phyloP scores from a whole-genome alignment of 2,113 vertebrate species.

The Caranx ignobilis region DNA sequence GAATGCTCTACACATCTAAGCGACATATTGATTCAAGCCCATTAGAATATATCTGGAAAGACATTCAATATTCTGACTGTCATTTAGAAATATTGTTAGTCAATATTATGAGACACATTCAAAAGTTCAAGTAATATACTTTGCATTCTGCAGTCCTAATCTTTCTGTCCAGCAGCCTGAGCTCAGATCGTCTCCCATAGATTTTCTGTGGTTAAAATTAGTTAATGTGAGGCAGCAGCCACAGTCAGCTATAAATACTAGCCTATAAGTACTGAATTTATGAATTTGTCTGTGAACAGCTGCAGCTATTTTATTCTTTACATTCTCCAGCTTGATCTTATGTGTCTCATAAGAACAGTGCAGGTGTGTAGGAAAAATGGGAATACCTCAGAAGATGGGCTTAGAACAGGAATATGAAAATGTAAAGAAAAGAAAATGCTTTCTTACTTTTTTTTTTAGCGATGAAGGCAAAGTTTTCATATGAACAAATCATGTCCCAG shows the following conservation, averaged over 20 bases:
- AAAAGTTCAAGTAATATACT: neutral
- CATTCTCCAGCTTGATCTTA: neutral
- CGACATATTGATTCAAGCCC: neutral
- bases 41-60: neutral
- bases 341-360: neutral
- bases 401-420: neutral
- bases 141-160: neutral
- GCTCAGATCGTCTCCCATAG: neutral
- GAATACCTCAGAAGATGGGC: neutral
- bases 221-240: neutral
- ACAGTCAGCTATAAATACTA: neutral
- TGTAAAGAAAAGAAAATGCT: neutral
- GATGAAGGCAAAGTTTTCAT: neutral
- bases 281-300: neutral
- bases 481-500: neutral
- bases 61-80: neutral
- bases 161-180: neutral
- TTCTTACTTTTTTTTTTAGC: neutral
- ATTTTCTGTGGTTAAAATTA: neutral
- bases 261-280: neutral
- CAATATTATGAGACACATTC: neutral
- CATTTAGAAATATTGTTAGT: neutral
- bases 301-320: neutral
- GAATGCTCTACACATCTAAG: neutral
- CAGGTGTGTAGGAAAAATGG: neutral